Evolutionary conservation across 2,888 invertebrate genomes (phyloP).

Genomic region (Globia sparganii): DNA sequence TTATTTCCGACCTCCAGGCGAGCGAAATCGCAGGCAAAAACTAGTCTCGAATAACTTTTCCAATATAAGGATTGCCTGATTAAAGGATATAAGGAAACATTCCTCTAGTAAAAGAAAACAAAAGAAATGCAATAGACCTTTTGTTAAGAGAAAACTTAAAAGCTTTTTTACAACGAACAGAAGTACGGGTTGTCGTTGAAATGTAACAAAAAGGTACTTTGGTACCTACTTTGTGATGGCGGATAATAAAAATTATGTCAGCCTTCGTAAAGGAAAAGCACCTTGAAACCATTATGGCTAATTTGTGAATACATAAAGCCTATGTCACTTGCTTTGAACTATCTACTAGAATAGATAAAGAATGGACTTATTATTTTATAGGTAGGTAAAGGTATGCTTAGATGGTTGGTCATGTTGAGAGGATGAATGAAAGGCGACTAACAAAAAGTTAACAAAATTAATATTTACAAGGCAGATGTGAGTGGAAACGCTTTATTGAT

Average conservation of each 20-base stretch:
- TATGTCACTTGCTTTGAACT: slow-evolving; percentile 33
- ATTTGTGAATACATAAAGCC: slow-evolving; percentile 37
- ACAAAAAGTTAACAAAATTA: too few species aligned
- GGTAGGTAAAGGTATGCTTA: background rate
- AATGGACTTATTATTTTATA: background rate
- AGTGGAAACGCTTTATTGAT: too few species aligned
- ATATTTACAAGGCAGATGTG: too few species aligned
- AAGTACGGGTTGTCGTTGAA: slow-evolving; percentile 53
- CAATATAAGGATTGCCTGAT: slow-evolving; percentile 12
- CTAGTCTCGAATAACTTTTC: background rate
- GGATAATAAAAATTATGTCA: slow-evolving; percentile 55
- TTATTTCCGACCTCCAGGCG: too few species aligned
- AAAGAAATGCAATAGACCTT: slow-evolving; percentile 45
- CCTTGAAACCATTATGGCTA: slow-evolving; percentile 37
- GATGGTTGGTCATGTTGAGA: background rate
- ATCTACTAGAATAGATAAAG: background rate
- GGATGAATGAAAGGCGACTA: too few species aligned
- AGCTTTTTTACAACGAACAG: slow-evolving; percentile 63
- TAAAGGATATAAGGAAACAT: slow-evolving; percentile 3
- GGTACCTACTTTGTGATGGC: slow-evolving; percentile 54
- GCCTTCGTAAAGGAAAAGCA: slow-evolving; percentile 34
- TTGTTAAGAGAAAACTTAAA: slow-evolving; percentile 54
- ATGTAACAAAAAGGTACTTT: slow-evolving; percentile 59
- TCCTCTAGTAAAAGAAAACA: slow-evolving; percentile 39
- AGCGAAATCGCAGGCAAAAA: background rate